Conservation (phyloP, 2,888 invertebrate species). For the Pseudoips prasinana region DNA sequence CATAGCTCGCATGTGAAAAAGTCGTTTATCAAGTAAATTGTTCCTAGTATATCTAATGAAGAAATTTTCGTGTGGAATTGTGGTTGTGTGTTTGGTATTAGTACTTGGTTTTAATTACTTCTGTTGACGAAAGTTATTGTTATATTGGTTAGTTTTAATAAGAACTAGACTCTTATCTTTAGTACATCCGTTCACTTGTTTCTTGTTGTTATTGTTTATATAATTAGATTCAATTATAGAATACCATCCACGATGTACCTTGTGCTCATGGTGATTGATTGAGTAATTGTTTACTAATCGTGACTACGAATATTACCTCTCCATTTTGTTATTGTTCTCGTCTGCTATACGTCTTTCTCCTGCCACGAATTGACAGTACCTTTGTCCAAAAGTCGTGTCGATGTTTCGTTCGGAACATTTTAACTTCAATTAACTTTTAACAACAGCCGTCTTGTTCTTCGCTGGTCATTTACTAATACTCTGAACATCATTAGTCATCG, state of each 20-base stretch:
- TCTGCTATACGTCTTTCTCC: constrained; percentile 37
- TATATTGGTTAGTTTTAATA: constrained; percentile 1
- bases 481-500: constrained; percentile 64
- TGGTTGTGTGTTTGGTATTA: constrained; percentile 12
- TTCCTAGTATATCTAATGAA: constrained; percentile 34
- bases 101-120: constrained; percentile 8
- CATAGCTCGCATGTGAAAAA: constrained; percentile 41
- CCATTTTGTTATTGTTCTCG: constrained; percentile 53
- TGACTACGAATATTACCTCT: constrained; percentile 52
- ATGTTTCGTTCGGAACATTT: constrained; percentile 58
- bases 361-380: constrained; percentile 58
- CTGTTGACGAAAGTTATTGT: constrained; percentile 1
- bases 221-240: background rate
- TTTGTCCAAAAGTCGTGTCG: constrained; percentile 63
- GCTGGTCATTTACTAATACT: constrained; percentile 65
- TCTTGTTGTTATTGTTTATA: too few species aligned
- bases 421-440: constrained; percentile 67
- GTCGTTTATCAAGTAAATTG: constrained; percentile 42
- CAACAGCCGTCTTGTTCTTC: constrained; percentile 58
- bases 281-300: constrained; percentile 37
- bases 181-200: background rate
- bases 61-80: constrained; percentile 27
- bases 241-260: background rate
- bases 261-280: constrained; percentile 30
- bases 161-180: too few species aligned